Conservation (phyloP, 2,888 invertebrate species). For the Smittia sp. region DNA sequence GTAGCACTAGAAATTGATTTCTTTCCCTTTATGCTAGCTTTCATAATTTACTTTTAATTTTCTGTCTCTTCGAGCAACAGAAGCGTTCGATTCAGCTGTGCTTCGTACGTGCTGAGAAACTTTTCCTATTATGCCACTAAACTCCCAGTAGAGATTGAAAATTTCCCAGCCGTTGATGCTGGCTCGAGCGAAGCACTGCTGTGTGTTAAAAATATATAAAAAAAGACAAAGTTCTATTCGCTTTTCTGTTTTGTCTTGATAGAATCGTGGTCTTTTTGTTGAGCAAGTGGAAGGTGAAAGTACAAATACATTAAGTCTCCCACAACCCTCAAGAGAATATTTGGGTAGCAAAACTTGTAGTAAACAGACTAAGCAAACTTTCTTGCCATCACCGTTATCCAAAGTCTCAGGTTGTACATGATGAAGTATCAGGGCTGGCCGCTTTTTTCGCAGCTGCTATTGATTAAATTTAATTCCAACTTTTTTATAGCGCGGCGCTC, state of each 20-base stretch:
- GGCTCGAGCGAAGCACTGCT: neutral
- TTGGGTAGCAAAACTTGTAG: neutral
- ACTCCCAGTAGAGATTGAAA: conserved; percentile 14
- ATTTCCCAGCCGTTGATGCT: neutral
- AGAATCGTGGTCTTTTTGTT: neutral
- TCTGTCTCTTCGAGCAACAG: conserved; percentile 28
- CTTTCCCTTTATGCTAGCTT: neutral
- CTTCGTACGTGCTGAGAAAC: conserved; percentile 30
- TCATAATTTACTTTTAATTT: conserved; percentile 39
- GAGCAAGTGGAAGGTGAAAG: conserved; percentile 10
- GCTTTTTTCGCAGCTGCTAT: no score
- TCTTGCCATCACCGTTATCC: no score
- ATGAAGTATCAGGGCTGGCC: no score
- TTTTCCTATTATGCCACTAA: conserved; percentile 20
- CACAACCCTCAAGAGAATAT: neutral
- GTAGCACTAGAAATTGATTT: conserved; percentile 27
- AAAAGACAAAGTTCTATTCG: neutral
- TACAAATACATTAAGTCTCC: conserved; percentile 19
- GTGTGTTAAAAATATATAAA: neutral
- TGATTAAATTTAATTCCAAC: no score
- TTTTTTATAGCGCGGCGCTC: no score
- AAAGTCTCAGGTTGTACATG: no score
- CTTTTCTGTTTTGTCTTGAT: neutral
- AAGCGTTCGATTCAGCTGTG: conserved; percentile 37
- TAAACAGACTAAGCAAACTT: neutral